Evolutionary conservation across 2,113 vertebrate genomes (phyloP).

Genomic region (Neolamprologus tretocephalus): DNA sequence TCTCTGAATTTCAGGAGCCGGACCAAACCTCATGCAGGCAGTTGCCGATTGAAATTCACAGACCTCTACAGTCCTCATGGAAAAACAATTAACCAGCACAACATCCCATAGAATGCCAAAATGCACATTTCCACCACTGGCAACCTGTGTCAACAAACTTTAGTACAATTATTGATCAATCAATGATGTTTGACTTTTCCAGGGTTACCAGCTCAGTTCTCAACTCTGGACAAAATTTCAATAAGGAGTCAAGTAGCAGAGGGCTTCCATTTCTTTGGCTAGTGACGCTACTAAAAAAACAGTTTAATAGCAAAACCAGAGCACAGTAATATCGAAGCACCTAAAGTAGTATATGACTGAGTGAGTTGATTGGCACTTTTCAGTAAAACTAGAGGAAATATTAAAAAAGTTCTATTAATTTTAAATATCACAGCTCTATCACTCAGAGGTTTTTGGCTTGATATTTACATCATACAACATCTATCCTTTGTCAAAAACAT

Average conservation of each 20-base stretch:
- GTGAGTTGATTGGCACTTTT: background rate
- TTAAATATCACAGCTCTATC: background rate
- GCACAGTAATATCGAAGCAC: accelerated
- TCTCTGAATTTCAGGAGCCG: background rate
- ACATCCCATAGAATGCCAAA: background rate
- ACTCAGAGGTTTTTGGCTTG: background rate
- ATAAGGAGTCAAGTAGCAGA: background rate
- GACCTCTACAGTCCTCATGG: background rate
- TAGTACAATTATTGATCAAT: background rate
- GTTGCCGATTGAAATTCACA: background rate
- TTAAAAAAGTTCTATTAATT: background rate
- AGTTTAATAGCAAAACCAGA: background rate
- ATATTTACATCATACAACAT: background rate
- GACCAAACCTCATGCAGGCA: background rate
- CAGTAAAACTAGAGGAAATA: background rate
- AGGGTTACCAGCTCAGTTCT: background rate
- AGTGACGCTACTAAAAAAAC: background rate
- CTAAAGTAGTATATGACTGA: background rate
- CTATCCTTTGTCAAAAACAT: background rate
- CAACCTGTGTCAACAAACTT: background rate
- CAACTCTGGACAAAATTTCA: background rate
- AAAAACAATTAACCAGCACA: background rate
- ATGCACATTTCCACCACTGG: background rate
- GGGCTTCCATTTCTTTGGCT: background rate
- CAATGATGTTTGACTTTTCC: background rate